Evolutionary conservation across 2,797 vertebrate genomes (phyloP), one percentile per base, ranked within the genome.

Genomic region (Diplodus puntazzo): DNA sequence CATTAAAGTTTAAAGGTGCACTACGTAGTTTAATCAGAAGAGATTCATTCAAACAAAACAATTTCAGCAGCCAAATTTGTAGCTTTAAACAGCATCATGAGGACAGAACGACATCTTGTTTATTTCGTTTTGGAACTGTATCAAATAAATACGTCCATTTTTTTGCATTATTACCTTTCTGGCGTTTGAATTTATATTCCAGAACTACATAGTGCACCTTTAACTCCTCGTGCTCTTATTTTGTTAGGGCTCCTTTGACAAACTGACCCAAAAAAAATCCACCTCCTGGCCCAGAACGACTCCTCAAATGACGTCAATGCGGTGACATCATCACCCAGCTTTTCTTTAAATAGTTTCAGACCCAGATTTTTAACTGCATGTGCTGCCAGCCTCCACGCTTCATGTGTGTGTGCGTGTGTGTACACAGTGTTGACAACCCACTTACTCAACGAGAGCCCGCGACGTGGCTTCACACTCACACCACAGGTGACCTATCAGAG

Each of bases 311-410:
- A 81, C 21, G 46, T 69, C 72, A 70, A 21, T 30, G 4, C 6
- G 0, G 11, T 75, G 75, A 69, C 61, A 13, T 65, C 70, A 67
- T 43, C 58, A 13, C 42, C 46, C 25, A 48, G 30, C 34, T 77
- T 73, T 46, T 64, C 76, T 61, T 66, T 57, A 75, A 84, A 79
- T 85, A 82, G 78, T 73, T 60, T 55, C 61, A 73, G 76, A 84
- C 64, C 69, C 23, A 84, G 49, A 75, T 85, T 69, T 72, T 20
- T 57, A 25, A 74, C 75, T 73, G 58, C 4, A 69, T 60, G 16
- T n/a, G 9, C 52, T 2, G 12, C 23, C 25, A 3, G 27, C 2
- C 6, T 34, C n/a, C 11, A 20, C 23, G 18, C 5, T 46, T 74
- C 12, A 64, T 52, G n/a, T 48, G 25, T 39, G 23, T 49, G 30